Evolutionary conservation across 2,888 invertebrate species (phyloP).

Genomic region (Sinotaia quadrata): DNA sequence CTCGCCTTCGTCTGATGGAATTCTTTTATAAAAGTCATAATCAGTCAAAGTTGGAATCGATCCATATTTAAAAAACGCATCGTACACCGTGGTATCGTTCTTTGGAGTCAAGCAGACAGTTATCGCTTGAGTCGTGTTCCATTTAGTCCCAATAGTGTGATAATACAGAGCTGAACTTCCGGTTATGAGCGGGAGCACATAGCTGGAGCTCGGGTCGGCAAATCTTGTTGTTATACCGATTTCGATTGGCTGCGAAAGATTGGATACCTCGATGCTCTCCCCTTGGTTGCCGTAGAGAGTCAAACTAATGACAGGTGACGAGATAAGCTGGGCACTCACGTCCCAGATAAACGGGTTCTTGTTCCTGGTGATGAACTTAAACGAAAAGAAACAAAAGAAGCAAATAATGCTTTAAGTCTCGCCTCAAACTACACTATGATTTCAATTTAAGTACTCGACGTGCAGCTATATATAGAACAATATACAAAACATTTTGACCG

Average conservation of each 20-base stretch:
- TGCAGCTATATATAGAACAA: too few relatives aligned
- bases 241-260: constrained; percentile 46
- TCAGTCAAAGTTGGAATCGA: constrained; percentile 38
- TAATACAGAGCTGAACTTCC: constrained; percentile 11
- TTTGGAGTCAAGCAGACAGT: constrained; percentile 32
- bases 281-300: constrained; percentile 44
- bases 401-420: not conserved
- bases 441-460: too few relatives aligned
- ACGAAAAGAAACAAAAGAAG: not conserved
- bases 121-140: constrained; percentile 18
- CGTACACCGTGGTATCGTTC: constrained; percentile 27
- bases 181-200: constrained; percentile 1
- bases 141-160: constrained; percentile 6
- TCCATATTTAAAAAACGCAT: constrained; percentile 44
- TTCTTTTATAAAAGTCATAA: constrained; percentile 36
- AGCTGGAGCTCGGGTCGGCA: not conserved
- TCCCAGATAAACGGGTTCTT: constrained; percentile 54
- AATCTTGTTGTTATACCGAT: constrained; percentile 34
- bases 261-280: constrained; percentile 36
- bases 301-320: constrained; percentile 47
- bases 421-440: too few relatives aligned
- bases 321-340: constrained; percentile 42
- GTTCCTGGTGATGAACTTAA: constrained; percentile 44
- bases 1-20: constrained; percentile 29
- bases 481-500: not conserved